Conservation (phyloP, 2,888 invertebrate genomes). For the Amblyteles armatorius region DNA sequence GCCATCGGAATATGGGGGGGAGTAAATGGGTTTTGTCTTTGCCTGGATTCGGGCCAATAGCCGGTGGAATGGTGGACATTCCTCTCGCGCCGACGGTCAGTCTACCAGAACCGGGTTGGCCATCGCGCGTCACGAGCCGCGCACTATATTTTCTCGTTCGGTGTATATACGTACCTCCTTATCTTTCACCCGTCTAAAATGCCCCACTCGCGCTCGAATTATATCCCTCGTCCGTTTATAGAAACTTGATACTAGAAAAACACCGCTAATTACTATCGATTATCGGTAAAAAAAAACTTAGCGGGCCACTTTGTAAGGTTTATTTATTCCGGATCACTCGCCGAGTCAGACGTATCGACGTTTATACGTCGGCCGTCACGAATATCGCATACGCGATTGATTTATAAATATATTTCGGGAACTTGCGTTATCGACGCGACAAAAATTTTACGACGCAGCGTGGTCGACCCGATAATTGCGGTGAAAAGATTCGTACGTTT, state of each 20-base stretch:
- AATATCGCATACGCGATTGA: neutral
- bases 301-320: no score
- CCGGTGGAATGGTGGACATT: conserved; percentile 18
- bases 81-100: conserved; percentile 22
- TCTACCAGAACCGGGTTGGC: conserved; percentile 35
- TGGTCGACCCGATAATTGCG: no score
- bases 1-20: neutral
- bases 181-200: conserved; percentile 3
- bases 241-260: conserved; percentile 12
- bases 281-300: conserved; percentile 1
- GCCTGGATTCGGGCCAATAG: conserved; percentile 47
- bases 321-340: no score
- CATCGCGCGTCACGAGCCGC: conserved; percentile 21
- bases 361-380: no score
- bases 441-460: no score
- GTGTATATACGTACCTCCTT: neutral
- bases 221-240: conserved; percentile 9
- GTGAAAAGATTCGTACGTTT: no score
- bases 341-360: no score
- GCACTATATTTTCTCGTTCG: neutral
- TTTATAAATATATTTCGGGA: neutral
- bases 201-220: conserved; percentile 20
- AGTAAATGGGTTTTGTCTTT: neutral
- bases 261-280: conserved; percentile 40
- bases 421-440: no score